Percentiles rank a stretch among this genome's conserved stretches.
phyloP scores from a whole-genome alignment of 2,113 vertebrate species.

The Malaclemys terrapin region DNA sequence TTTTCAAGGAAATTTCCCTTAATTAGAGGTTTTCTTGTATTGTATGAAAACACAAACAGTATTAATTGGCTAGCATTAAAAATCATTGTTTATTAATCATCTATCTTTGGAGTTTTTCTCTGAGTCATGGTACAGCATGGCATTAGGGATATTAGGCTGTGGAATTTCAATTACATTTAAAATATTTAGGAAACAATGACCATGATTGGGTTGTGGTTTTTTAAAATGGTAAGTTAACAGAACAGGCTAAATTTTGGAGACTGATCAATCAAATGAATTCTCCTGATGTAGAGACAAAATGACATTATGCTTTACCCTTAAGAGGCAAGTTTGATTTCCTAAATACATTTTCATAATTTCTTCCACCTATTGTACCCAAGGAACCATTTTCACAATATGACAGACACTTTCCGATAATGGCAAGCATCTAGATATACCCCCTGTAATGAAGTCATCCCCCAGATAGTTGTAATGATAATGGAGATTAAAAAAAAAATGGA shows the following conservation, averaged over 20 bases:
- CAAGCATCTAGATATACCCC: background rate
- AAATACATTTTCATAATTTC: background rate
- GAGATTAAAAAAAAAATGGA: background rate
- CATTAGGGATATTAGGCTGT: slow-evolving; percentile 1
- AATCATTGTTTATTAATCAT: slow-evolving; percentile 33
- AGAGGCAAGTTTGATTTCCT: background rate
- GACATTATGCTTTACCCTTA: background rate
- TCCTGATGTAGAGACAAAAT: background rate
- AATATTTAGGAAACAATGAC: background rate
- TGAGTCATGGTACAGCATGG: background rate
- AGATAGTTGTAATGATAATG: background rate
- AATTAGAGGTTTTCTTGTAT: background rate
- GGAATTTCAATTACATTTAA: slow-evolving; percentile 17
- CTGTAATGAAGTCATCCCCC: background rate
- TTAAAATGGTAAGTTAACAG: slow-evolving; percentile 11
- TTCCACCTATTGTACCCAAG: background rate
- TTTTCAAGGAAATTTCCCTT: background rate
- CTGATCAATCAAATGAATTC: background rate
- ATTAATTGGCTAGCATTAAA: slow-evolving; percentile 7
- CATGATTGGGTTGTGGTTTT: background rate
- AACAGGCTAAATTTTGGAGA: background rate
- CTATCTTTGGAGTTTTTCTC: slow-evolving; percentile 14
- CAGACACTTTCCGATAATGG: background rate
- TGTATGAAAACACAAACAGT: background rate
- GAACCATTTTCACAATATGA: background rate